These are phyloP conservation scores for Trididemnum miniatum DNA, from an alignment of 23 tunicate genomes.

Conservation along the genomic window DNA sequence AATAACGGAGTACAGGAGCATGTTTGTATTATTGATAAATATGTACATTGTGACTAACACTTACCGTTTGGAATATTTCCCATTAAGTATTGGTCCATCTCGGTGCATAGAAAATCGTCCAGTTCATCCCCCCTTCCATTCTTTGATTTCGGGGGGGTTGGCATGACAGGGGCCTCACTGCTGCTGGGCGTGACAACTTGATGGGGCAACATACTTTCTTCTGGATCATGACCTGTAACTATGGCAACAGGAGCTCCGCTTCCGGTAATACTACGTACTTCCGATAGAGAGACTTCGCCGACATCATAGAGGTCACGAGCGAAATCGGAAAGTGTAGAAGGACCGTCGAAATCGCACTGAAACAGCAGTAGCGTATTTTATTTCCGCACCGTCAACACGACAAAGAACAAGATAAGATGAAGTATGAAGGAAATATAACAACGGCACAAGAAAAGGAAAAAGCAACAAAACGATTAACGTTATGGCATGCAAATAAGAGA, in stretches of 20 bases:
- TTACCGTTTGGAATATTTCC: background rate
- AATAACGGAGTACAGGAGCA: no score
- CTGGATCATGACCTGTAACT: background rate
- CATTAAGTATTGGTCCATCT: background rate
- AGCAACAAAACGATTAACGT: no score
- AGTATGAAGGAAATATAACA: no score
- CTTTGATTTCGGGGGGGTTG: background rate
- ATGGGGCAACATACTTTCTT: background rate
- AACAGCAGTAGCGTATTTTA: no score
- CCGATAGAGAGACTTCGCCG: slow-evolving; percentile 30
- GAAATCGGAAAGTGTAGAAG: slow-evolving; percentile 31
- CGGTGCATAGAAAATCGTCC: background rate
- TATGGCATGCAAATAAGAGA: no score
- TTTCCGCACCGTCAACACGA: no score
- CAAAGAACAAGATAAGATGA: no score
- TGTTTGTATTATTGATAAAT: no score
- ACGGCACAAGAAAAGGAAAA: no score
- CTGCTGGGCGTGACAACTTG: background rate
- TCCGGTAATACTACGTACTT: slow-evolving; percentile 27
- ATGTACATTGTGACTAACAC: no score
- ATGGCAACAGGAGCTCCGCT: background rate
- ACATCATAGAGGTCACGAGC: slow-evolving; percentile 33
- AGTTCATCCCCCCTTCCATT: slow-evolving; percentile 9
- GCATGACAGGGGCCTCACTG: background rate
- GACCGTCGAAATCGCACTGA: slow-evolving; percentile 28